These are phyloP conservation scores for Patiria miniata DNA, from an alignment of 35 echinoderm and acorn worm species.

Conservation along the genomic window DNA sequence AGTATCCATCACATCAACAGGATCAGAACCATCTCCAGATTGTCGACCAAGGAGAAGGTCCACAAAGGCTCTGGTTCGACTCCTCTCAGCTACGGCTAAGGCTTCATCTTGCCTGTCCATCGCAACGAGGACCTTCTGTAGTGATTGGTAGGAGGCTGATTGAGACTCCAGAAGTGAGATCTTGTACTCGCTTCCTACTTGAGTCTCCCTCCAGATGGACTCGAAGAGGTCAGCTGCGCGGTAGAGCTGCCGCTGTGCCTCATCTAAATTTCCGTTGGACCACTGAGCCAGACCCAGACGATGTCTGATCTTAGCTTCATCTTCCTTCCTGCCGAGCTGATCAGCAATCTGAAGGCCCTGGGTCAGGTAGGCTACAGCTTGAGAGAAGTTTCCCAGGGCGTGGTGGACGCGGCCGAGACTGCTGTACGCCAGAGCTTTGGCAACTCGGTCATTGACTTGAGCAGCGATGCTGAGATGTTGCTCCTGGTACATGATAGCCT, in stretches of 20 bases:
- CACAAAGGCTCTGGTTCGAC: conserved; percentile 90
- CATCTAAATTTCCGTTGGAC: conserved; percentile 80
- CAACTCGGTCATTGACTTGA: conserved; percentile 87
- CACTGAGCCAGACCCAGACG: conserved; percentile 91
- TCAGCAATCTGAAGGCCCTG: conserved; percentile 98
- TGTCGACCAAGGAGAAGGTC: conserved; percentile 84
- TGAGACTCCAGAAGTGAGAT: conserved; percentile 86
- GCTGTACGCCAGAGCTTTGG: conserved; percentile 90
- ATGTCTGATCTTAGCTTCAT: conserved; percentile 96
- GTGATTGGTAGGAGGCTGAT: conserved; percentile 87
- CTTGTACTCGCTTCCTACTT: conserved; percentile 82
- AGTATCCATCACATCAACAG: conserved; percentile 47
- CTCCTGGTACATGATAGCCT: conserved; percentile 98
- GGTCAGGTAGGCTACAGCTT: conserved; percentile 88
- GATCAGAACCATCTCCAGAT: conserved; percentile 24
- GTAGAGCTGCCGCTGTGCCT: conserved; percentile 97
- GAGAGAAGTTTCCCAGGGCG: conserved; percentile 83
- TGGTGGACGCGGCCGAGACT: conserved; percentile 92
- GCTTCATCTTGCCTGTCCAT: conserved; percentile 79
- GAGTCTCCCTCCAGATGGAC: conserved; percentile 73
- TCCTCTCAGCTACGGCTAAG: conserved; percentile 87
- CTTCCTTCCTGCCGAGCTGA: conserved; percentile 88
- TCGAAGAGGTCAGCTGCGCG: conserved; percentile 95
- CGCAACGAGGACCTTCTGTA: conserved; percentile 88
- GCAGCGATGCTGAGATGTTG: conserved; percentile 98